Conservation (phyloP, 2,888 invertebrate species). For the Eilema griseolum region DNA sequence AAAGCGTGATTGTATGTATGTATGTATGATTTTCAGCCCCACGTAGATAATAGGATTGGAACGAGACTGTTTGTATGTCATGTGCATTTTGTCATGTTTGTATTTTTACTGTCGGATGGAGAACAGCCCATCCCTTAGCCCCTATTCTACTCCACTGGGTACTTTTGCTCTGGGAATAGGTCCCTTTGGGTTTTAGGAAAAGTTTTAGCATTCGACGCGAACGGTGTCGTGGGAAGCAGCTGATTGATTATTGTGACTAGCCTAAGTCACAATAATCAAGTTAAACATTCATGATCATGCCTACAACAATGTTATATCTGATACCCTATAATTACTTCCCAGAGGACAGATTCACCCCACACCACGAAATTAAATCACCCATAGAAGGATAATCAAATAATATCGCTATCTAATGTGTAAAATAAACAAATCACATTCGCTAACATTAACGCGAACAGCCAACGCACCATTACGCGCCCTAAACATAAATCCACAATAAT, state of each 20-base stretch:
- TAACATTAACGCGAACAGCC: constrained; percentile 53
- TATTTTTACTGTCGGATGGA: no score
- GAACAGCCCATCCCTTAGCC: no score
- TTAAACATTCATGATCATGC: background rate
- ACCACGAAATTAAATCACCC: constrained; percentile 20
- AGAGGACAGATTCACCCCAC: background rate
- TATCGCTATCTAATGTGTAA: constrained; percentile 38
- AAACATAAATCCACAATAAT: constrained; percentile 75
- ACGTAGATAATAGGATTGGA: no score
- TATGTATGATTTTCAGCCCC: no score
- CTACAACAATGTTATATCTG: background rate
- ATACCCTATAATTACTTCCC: background rate
- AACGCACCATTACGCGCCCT: constrained; percentile 73
- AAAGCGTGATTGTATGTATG: no score
- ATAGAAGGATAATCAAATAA: constrained; percentile 44
- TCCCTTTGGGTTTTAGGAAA: background rate
- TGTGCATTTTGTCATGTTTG: no score
- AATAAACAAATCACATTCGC: constrained; percentile 55
- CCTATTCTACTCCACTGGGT: no score
- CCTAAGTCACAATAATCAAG: no score
- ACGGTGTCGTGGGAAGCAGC: background rate
- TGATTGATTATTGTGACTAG: no score
- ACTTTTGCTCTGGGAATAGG: no score
- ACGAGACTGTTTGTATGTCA: no score
- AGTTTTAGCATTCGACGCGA: background rate